Conservation (phyloP, 2,113 vertebrate genomes). For the Lepisosteus oculatus region DNA sequence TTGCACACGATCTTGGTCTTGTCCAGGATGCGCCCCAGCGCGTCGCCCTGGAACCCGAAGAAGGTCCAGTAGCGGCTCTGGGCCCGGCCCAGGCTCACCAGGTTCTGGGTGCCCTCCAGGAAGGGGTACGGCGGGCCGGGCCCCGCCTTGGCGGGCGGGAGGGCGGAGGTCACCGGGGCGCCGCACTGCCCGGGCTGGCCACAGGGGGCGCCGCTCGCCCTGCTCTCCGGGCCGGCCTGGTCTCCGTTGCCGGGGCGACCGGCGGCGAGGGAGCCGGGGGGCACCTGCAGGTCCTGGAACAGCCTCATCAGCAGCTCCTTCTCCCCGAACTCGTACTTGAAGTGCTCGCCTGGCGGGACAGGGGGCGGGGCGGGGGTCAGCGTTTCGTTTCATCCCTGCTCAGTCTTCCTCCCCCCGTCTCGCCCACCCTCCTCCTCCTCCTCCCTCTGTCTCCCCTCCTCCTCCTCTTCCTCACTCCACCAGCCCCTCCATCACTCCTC, state of each 20-base stretch:
- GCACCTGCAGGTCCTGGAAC: conserved; percentile 26
- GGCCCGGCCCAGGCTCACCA: conserved; percentile 42
- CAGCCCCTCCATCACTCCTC: too few relatives aligned
- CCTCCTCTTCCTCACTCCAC: too few relatives aligned
- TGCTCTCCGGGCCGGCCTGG: too few relatives aligned
- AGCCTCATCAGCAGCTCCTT: conserved; percentile 65
- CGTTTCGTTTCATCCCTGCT: too few relatives aligned
- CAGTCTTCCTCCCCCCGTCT: too few relatives aligned
- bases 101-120: conserved; percentile 47
- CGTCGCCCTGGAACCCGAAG: conserved; percentile 56
- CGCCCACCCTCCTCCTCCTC: too few relatives aligned
- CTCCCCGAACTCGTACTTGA: conserved; percentile 63
- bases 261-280: too few relatives aligned
- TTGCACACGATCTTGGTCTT: conserved; percentile 61
- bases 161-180: background rate
- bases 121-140: conserved; percentile 23
- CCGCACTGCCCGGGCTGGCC: too few relatives aligned
- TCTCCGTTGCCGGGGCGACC: too few relatives aligned
- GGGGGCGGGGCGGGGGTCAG: background rate
- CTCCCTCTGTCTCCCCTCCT: too few relatives aligned
- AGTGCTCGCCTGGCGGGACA: conserved; percentile 49
- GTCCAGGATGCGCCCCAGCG: conserved; percentile 57
- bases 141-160: conserved; percentile 31
- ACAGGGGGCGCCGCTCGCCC: too few relatives aligned
- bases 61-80: conserved; percentile 53